Conservation (phyloP, 2,113 vertebrate genomes). For the Boulengeromyrus knoepffleri region DNA sequence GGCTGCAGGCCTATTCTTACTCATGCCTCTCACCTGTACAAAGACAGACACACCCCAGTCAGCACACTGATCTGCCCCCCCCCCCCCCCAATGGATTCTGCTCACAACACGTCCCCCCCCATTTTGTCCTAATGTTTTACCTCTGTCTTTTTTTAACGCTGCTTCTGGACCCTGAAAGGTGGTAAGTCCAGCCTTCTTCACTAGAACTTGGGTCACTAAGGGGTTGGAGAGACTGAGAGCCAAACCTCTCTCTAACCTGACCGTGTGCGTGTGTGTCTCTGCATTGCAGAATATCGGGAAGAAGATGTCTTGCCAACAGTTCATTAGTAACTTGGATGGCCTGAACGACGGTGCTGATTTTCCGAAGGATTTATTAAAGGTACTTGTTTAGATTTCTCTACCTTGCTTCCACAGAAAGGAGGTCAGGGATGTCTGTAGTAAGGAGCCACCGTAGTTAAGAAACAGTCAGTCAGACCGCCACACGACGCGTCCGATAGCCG, state of each 20-base stretch:
- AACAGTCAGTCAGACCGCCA: background rate
- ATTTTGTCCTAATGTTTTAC: background rate
- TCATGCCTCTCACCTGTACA: background rate
- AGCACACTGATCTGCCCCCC: background rate
- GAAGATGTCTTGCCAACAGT: constrained; percentile 95
- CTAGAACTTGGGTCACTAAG: too few species aligned
- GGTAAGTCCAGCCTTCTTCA: constrained; percentile 34
- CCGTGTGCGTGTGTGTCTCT: background rate
- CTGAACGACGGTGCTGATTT: constrained; percentile 89
- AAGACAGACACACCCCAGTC: background rate
- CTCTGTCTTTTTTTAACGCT: constrained; percentile 29
- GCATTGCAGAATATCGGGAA: constrained; percentile 87
- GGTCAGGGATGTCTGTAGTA: background rate
- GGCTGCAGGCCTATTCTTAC: background rate
- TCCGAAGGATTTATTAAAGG: constrained; percentile 91
- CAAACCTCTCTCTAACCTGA: background rate
- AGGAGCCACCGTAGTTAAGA: background rate
- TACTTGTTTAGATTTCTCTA: constrained; percentile 40
- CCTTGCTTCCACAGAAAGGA: background rate
- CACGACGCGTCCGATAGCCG: background rate
- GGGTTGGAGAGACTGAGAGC: background rate
- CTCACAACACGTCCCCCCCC: background rate
- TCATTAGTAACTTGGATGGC: constrained; percentile 87
- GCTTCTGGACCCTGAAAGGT: constrained; percentile 41
- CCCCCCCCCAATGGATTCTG: too few species aligned